Evolutionary conservation across 2,888 invertebrate species (phyloP), one percentile per base, ranked within the genome.

Genomic region (Dicranocentrus wangi): DNA sequence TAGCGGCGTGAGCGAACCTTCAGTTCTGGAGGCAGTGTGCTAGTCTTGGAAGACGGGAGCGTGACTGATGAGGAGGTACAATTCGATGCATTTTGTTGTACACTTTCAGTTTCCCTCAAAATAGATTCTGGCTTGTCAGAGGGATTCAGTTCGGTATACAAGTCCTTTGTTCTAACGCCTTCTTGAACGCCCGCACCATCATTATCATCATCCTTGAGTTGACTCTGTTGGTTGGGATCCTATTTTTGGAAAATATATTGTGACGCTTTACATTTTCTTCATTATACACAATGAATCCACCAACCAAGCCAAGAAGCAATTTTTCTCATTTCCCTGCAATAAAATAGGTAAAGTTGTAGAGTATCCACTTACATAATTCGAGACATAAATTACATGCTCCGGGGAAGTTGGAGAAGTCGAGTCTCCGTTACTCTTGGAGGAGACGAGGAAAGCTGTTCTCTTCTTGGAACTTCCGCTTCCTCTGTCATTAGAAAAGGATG

Each of bases 141-240:
- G 3, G 85, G 82, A 82, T 83, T 84, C 39, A 86, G 77, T 69
- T 86, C 84, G 2, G 86, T 85, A 58, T 86, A 86, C 61, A 86
- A 53, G 27, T 75, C 80, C 66, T 66, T 66, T 5, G 69, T 79
- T 47, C 72, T 81, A 1, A 75, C 43, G 0, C 23, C 71, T 1
- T 55, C 47, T 42, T 76, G 61, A n/a, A 19, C 53, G 19, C n/a
- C 28, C n/a, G 43, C 39, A 15, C 21, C 73, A 17, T 42, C 78
- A 70, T 61, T 65, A 25, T 51, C 61, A 60, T 23, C 70, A 3
- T 63, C 63, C 27, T 19, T 7, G n/a, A 13, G 28, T 15, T 60
- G 61, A 60, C 15, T 27, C 43, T 51, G 66, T n/a, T 70, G 69
- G n/a, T 3, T 28, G 7, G 61, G 32, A 61, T 47, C 61, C 72